Conservation (phyloP, 2,113 vertebrate species). For the Phasianus colchicus region DNA sequence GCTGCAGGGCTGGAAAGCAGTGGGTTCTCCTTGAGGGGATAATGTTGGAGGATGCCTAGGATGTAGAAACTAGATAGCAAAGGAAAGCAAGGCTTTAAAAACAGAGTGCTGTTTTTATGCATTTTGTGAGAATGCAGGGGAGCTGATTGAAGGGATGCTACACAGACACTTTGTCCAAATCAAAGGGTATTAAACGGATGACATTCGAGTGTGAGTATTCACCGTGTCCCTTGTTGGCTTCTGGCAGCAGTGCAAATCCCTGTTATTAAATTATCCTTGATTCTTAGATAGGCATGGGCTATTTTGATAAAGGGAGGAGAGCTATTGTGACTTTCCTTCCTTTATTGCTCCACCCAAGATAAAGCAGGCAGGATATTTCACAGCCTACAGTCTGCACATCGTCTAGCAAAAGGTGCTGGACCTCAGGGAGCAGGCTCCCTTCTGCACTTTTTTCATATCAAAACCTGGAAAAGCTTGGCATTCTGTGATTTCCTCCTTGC, state of each 20-base stretch:
- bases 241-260: neutral
- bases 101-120: neutral
- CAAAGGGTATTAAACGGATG: constrained; percentile 45
- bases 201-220: constrained; percentile 12
- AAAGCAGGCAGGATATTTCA: constrained; percentile 71
- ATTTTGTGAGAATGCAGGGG: neutral
- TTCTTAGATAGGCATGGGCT: constrained; percentile 57
- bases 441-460: neutral
- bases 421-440: neutral
- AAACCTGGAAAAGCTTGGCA: neutral
- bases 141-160: neutral
- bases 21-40: neutral
- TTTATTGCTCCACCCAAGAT: constrained; percentile 68
- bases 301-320: constrained; percentile 76
- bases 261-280: constrained; percentile 59
- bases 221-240: neutral
- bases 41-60: neutral
- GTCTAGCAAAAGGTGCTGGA: neutral
- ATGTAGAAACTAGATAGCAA: neutral
- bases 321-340: constrained; percentile 63
- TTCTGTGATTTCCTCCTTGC: neutral
- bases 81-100: neutral
- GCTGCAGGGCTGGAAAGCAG: neutral
- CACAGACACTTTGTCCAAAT: neutral
- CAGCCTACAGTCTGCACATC: constrained; percentile 8